These are phyloP conservation scores for Yponomeuta sedellus DNA, from an alignment of 2,888 invertebrate species.

Conservation along the genomic window DNA sequence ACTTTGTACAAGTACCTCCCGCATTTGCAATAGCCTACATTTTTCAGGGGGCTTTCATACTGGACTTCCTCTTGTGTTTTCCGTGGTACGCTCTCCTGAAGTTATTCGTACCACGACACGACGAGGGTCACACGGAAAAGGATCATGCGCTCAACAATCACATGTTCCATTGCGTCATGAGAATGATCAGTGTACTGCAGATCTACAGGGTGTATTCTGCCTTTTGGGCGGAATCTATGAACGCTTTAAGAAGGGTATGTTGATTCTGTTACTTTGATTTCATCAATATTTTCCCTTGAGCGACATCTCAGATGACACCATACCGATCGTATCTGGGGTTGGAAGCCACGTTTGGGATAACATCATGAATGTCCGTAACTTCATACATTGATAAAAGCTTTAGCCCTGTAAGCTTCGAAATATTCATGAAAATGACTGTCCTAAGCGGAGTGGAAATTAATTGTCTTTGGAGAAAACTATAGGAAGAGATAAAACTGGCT, in stretches of 20 bases:
- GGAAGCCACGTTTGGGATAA: no score
- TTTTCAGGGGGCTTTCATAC: constrained; percentile 54
- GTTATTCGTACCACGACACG: constrained; percentile 48
- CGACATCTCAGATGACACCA: no score
- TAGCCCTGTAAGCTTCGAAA: no score
- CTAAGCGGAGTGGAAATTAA: no score
- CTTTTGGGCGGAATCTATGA: constrained; percentile 62
- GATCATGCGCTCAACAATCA: constrained; percentile 46
- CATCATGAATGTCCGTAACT: no score
- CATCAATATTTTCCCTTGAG: no score
- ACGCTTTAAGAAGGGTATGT: constrained; percentile 56
- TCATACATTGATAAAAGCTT: no score
- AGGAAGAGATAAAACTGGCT: neutral
- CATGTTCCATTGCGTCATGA: constrained; percentile 51
- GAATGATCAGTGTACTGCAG: constrained; percentile 61
- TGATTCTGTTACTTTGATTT: neutral
- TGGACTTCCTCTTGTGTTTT: constrained; percentile 64
- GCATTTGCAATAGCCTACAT: no score
- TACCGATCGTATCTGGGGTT: no score
- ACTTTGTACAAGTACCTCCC: no score
- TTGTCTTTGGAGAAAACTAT: neutral
- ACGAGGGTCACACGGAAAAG: constrained; percentile 44
- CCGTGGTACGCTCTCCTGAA: constrained; percentile 64
- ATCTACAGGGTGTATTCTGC: constrained; percentile 61
- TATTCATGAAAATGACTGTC: no score